Conservation (phyloP, 2,888 invertebrate species). For the Syritta pipiens region DNA sequence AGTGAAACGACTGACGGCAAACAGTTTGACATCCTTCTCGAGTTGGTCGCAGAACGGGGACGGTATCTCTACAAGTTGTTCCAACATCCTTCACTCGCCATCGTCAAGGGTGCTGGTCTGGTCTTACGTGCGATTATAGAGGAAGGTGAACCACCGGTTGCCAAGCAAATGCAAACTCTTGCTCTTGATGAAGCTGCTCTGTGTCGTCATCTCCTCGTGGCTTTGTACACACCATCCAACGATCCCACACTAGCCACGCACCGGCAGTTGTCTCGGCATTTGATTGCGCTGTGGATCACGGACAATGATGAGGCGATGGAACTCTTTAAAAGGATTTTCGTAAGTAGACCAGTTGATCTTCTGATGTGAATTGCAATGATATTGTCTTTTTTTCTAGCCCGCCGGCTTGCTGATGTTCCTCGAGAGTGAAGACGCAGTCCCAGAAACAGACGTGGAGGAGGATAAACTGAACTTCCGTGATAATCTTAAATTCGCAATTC, state of each 20-base stretch:
- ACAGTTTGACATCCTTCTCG: conserved; percentile 94
- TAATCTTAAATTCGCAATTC: conserved; percentile 96
- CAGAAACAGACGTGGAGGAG: conserved; percentile 83
- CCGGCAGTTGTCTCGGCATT: conserved; percentile 94
- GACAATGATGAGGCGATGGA: conserved; percentile 95
- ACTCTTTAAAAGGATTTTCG: conserved; percentile 91
- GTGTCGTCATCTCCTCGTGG: conserved; percentile 93
- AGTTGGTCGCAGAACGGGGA: conserved; percentile 96
- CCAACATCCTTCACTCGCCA: conserved; percentile 96
- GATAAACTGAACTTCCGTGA: conserved; percentile 90
- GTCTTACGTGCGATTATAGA: conserved; percentile 98
- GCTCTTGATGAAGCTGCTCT: conserved; percentile 98
- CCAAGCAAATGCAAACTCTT: conserved; percentile 95
- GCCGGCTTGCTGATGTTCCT: conserved; percentile 93
- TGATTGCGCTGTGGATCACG: conserved; percentile 97
- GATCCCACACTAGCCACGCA: conserved; percentile 90
- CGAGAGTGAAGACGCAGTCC: conserved; percentile 90
- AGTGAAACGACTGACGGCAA: conserved; percentile 99
- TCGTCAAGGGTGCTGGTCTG: conserved; percentile 98
- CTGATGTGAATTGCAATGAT: not conserved
- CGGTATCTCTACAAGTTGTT: conserved; percentile 91
- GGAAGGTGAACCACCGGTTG: conserved; percentile 95
- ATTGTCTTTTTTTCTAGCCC: conserved; percentile 83
- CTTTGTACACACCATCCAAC: conserved; percentile 92
- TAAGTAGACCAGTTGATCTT: conserved; percentile 78